Evolutionary conservation across 2,888 invertebrate species (phyloP).

Genomic region (Laothoe populi): DNA sequence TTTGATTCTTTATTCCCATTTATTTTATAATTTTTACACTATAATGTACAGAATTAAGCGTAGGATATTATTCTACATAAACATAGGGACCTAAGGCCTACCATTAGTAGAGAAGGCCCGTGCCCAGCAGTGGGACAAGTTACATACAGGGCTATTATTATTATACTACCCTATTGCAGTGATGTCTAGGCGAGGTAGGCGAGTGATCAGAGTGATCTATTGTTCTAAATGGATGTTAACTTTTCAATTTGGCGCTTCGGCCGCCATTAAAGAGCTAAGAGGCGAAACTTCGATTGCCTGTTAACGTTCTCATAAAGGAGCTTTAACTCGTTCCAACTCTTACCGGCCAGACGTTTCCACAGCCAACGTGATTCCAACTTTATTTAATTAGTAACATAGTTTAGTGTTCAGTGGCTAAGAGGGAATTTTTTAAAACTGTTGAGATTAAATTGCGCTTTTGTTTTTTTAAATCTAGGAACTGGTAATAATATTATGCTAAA

Average conservation of each 20-base stretch:
- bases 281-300: slow-evolving; percentile 38
- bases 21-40: too few species aligned
- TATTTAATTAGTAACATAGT: slow-evolving; percentile 20
- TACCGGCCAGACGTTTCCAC: slow-evolving; percentile 13
- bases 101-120: too few species aligned
- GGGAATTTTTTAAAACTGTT: neutral
- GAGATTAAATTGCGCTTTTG: slow-evolving; percentile 10
- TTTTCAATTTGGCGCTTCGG: slow-evolving; percentile 32
- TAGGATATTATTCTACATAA: too few species aligned
- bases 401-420: neutral
- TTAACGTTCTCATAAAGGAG: slow-evolving; percentile 37
- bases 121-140: too few species aligned
- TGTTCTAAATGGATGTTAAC: slow-evolving; percentile 33
- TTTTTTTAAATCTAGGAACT: neutral
- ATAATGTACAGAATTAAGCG: too few species aligned
- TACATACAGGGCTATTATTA: too few species aligned
- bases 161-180: too few species aligned
- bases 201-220: slow-evolving; percentile 25
- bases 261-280: slow-evolving; percentile 29
- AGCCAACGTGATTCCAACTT: slow-evolving; percentile 4
- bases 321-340: slow-evolving; percentile 36
- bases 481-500: too few species aligned
- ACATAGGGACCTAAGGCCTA: too few species aligned
- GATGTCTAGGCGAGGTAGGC: too few species aligned
- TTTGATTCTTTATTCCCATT: too few species aligned